Base-by-base conservation (phyloP, 2,888 invertebrate species). In the Tenthredo livida region DNA sequence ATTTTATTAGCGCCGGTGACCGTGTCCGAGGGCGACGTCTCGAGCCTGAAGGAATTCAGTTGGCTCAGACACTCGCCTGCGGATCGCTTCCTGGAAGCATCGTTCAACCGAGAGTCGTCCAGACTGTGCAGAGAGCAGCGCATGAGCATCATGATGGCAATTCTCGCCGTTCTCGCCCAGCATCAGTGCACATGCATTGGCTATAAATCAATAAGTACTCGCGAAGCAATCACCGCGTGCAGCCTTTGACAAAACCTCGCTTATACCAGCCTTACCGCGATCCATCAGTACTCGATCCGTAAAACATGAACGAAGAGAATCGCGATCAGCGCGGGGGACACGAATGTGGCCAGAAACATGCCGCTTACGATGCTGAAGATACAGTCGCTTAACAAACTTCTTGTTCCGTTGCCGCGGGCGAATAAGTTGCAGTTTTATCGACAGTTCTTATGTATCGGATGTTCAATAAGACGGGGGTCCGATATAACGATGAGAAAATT, bases 221-320 rank as follows among this genome's bases (percentile, higher is more conserved):
- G 80, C 40, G 61, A 61, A 61, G 80, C 80, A 80, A 80, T 80
- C 80, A 61, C 61, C 80, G 61, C 65, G 61, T 65, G 37, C 80
- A 80, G 65, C 61, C 80, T 37, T 80, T 80, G 80, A 80, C 80
- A 80, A 80, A 80, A 80, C 80, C 80, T 80, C 58, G 61, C 65
- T 80, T 37, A 65, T 80, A 40, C 65, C 65, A 80, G 61, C 40
- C 65, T 33, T 61, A 40, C 2, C n/a, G 29, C 21, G 65, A 80
- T 61, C 80, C 80, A 80, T 80, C 80, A 61, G 80, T 40, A 80
- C 40, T 37, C 80, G 61, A 25, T 61, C 40, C 37, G 61, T 40
- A 58, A 80, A 80, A 80, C 80, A 65, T 21, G 61, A 80, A 80
- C 40, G 15, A 29, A 80, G 80, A 61, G 40, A 40, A 80, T 80